These are phyloP conservation scores for Arenicola marina DNA, from an alignment of 2,888 invertebrate genomes.

Conservation along the genomic window DNA sequence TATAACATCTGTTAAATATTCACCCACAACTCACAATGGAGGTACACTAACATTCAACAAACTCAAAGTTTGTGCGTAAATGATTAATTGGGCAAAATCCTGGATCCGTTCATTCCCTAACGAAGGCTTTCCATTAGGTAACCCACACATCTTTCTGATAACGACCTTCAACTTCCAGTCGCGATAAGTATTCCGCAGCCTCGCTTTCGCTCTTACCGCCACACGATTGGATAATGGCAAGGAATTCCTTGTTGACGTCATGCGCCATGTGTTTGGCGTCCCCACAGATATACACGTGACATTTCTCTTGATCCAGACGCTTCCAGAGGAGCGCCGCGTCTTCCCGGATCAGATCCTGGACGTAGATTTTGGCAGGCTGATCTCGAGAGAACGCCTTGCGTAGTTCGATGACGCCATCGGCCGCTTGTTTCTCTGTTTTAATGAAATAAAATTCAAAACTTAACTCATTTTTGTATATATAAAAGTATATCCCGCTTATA, in stretches of 20 bases:
- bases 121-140: no score
- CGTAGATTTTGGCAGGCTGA: conserved; percentile 68
- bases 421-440: conserved; percentile 35
- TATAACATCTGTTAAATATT: no score
- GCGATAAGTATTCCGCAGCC: conserved; percentile 67
- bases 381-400: conserved; percentile 89
- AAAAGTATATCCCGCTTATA: no score
- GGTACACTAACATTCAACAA: no score
- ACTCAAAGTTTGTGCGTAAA: no score
- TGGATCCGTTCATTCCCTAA: no score
- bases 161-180: conserved; percentile 68
- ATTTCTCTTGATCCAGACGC: conserved; percentile 68
- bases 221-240: conserved; percentile 63
- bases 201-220: conserved; percentile 64
- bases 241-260: conserved; percentile 78
- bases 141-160: conserved; percentile 83
- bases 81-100: no score
- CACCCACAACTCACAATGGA: no score
- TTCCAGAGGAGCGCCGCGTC: conserved; percentile 69
- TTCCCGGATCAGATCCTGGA: conserved; percentile 72
- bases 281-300: conserved; percentile 43
- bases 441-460: no score
- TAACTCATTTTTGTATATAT: no score
- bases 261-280: conserved; percentile 93
- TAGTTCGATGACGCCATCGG: conserved; percentile 53